Evolutionary conservation across 2,888 invertebrate genomes (phyloP), one percentile per base, ranked within the genome.

Genomic region (Boloria selene): DNA sequence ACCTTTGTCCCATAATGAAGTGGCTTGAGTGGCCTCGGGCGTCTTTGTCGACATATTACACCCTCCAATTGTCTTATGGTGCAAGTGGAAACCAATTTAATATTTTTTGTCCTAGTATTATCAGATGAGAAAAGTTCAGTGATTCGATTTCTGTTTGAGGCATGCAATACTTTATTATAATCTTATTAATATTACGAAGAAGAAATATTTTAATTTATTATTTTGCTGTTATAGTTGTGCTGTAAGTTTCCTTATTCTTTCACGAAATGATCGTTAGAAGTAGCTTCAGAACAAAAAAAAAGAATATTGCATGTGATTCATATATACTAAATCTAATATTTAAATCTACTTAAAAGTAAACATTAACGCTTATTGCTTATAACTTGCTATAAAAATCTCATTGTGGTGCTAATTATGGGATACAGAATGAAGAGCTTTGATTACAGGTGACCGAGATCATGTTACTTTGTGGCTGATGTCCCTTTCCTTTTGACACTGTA

Each of bases 1-100:
- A 86, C 85, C 85, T 84, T 81, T 82, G 82, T 81, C 77, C 77
- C 77, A 75, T 86, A 86, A 87, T 87, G 85, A 87, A 82, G 83
- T 82, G 78, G 79, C 75, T 82, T 82, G 82, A 83, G 81, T 74
- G 73, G 77, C 85, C 80, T 68, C 72, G 70, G 81, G 84, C 81
- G 77, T 81, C 85, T 82, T 84, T 82, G 83, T 82, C 82, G 78
- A 78, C 76, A 71, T 75, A 74, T 77, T 77, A 74, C 60, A 67
- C 70, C 64, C 72, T 53, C 62, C 71, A 63, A 72, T 71, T 64
- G 56, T 49, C 60, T 62, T 49, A 13, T 70, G 75, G 72, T 67
- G 13, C 63, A 72, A 71, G 45, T 14, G 16, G 13, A 47, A 38
- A 38, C 31, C 31, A 38, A 38, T 38, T 38, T 38, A 10, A 38